Evolutionary conservation across 2,113 vertebrate genomes (phyloP).

Genomic region (Lota lota): DNA sequence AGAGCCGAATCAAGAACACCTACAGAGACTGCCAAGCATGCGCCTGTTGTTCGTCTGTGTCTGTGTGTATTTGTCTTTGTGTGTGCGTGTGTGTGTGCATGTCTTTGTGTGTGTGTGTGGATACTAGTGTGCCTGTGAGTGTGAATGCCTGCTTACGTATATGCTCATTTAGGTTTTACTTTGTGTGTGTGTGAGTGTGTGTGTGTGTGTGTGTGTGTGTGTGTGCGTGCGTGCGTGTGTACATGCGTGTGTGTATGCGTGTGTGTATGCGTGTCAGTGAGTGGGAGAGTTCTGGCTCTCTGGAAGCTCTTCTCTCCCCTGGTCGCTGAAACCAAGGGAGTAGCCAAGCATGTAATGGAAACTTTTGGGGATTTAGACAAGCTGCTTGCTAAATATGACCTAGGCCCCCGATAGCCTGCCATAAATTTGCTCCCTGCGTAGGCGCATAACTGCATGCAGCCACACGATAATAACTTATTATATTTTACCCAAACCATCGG

Average conservation of each 20-base stretch:
- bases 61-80: slow-evolving; percentile 17
- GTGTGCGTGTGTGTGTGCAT: background rate
- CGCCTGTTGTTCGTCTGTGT: slow-evolving; percentile 29
- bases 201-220: too few species aligned
- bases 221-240: too few species aligned
- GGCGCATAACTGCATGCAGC: slow-evolving; percentile 26
- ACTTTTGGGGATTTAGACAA: slow-evolving; percentile 60
- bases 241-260: too few species aligned
- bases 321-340: slow-evolving; percentile 54
- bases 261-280: slow-evolving; percentile 39
- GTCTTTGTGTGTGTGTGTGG: background rate
- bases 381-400: slow-evolving; percentile 54
- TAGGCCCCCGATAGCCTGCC: slow-evolving; percentile 43
- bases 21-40: slow-evolving; percentile 26
- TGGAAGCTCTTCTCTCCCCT: slow-evolving; percentile 35
- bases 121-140: too few species aligned
- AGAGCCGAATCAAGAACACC: slow-evolving; percentile 5
- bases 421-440: slow-evolving; percentile 41
- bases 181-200: too few species aligned
- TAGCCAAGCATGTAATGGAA: slow-evolving; percentile 66
- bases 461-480: slow-evolving; percentile 35
- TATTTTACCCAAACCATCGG: slow-evolving; percentile 34
- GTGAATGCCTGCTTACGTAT: too few species aligned
- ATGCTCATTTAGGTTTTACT: too few species aligned
- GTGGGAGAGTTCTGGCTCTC: too few species aligned